Percentiles rank a stretch among this genome's conserved stretches.
Evolutionary conservation across 2,888 invertebrate species (phyloP).

Genomic region (Bedellia somnulentella): DNA sequence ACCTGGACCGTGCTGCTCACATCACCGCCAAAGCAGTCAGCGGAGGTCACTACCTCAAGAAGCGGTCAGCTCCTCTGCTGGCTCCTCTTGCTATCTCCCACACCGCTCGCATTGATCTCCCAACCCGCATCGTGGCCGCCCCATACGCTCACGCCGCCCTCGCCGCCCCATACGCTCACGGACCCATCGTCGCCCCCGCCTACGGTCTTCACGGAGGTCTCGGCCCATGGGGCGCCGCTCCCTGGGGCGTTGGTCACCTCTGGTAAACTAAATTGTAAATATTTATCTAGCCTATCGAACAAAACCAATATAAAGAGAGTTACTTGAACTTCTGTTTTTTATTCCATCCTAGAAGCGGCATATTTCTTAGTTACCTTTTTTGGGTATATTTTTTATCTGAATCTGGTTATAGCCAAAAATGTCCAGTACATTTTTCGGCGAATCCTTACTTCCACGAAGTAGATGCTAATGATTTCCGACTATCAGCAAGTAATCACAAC

Average conservation of each 20-base stretch:
- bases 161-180: slow-evolving; percentile 6
- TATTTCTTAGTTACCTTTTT: too few relatives aligned
- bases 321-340: slow-evolving; percentile 15
- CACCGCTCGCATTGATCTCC: slow-evolving; percentile 21
- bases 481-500: too few relatives aligned
- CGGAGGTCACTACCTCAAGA: slow-evolving; percentile 24
- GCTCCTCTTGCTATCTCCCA: slow-evolving; percentile 19
- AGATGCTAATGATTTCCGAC: too few relatives aligned
- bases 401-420: too few relatives aligned
- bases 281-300: slow-evolving; percentile 3
- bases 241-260: slow-evolving; percentile 1
- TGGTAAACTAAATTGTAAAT: slow-evolving; percentile 4
- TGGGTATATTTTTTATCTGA: too few relatives aligned
- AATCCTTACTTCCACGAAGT: too few relatives aligned
- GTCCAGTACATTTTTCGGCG: too few relatives aligned
- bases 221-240: slow-evolving; percentile 6
- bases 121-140: slow-evolving; percentile 18
- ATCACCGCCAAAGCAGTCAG: slow-evolving; percentile 36
- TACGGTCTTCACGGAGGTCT: slow-evolving; percentile 1
- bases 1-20: slow-evolving; percentile 44
- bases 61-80: slow-evolving; percentile 30
- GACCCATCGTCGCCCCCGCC: slow-evolving; percentile 3
- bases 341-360: too few relatives aligned
- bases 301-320: slow-evolving; percentile 46
- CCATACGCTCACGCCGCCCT: slow-evolving; percentile 16